Conservation (phyloP, 2,797 vertebrate species). For the Bradypodion pumilum region DNA sequence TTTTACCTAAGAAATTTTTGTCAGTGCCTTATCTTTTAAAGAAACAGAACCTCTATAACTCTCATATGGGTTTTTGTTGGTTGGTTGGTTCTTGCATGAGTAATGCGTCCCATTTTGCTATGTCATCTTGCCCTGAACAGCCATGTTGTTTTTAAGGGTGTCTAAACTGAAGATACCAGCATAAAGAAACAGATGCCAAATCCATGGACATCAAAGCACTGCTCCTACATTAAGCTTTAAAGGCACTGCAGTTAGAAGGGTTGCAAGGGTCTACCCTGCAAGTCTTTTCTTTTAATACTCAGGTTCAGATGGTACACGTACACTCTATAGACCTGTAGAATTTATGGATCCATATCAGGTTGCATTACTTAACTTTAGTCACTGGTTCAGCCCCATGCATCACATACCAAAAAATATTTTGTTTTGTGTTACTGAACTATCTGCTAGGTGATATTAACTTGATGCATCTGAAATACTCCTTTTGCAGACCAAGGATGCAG, state of each 20-base stretch:
- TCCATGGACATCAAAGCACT: conserved; percentile 61
- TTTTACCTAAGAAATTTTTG: conserved; percentile 88
- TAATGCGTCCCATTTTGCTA: conserved; percentile 64
- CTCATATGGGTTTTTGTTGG: conserved; percentile 64
- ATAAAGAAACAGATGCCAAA: conserved; percentile 68
- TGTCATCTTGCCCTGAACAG: conserved; percentile 64
- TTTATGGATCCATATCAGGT: conserved; percentile 51
- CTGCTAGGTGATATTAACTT: conserved; percentile 51
- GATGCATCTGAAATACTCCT: conserved; percentile 47
- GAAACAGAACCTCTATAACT: conserved; percentile 80
- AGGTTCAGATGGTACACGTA: conserved; percentile 66
- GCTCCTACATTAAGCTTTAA: conserved; percentile 67
- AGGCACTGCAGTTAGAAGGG: conserved; percentile 74
- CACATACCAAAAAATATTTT: conserved; percentile 61
- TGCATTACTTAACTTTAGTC: conserved; percentile 59
- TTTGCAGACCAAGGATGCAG: conserved; percentile 45
- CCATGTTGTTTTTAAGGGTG: conserved; percentile 63
- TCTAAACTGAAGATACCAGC: conserved; percentile 62
- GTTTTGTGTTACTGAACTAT: conserved; percentile 44
- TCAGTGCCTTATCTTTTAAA: conserved; percentile 92
- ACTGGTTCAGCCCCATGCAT: conserved; percentile 50
- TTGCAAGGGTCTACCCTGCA: conserved; percentile 61
- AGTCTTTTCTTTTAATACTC: conserved; percentile 69
- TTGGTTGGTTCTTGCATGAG: conserved; percentile 60
- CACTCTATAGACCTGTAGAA: conserved; percentile 49